Conservation (phyloP, 2,797 vertebrate genomes). For the Poecile montanus region DNA sequence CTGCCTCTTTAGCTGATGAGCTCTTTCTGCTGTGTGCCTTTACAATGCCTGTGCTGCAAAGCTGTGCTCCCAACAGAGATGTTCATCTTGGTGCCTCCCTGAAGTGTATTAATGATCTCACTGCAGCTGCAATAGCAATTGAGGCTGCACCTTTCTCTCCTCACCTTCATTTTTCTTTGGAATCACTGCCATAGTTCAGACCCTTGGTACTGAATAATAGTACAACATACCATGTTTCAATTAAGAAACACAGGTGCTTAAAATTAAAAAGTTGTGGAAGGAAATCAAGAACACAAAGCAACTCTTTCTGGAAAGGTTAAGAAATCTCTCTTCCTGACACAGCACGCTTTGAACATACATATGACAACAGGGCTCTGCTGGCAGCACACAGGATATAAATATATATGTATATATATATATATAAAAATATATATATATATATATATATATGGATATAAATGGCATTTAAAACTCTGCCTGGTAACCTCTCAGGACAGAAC, state of each 20-base stretch:
- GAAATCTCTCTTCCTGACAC: neutral
- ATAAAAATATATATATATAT: too few relatives aligned
- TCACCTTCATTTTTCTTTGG: neutral
- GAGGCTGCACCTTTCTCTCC: neutral
- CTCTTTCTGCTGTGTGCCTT: neutral
- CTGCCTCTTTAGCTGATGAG: neutral
- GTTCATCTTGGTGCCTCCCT: neutral
- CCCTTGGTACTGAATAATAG: neutral
- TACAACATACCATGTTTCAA: fast-evolving
- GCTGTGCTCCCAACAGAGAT: neutral
- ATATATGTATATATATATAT: too few relatives aligned
- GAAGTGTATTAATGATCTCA: neutral
- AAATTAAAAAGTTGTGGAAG: neutral
- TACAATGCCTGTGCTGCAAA: neutral
- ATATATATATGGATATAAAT: neutral
- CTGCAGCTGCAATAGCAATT: neutral
- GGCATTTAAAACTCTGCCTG: neutral
- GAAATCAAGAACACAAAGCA: neutral
- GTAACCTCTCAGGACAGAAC: neutral
- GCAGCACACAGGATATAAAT: neutral
- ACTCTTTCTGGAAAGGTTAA: neutral
- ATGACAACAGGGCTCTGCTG: neutral
- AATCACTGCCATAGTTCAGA: neutral
- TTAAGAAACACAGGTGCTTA: neutral
- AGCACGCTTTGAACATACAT: neutral